These are phyloP conservation scores for Calephelis perditalis DNA, from an alignment of 2,888 invertebrate species.

Conservation along the genomic window DNA sequence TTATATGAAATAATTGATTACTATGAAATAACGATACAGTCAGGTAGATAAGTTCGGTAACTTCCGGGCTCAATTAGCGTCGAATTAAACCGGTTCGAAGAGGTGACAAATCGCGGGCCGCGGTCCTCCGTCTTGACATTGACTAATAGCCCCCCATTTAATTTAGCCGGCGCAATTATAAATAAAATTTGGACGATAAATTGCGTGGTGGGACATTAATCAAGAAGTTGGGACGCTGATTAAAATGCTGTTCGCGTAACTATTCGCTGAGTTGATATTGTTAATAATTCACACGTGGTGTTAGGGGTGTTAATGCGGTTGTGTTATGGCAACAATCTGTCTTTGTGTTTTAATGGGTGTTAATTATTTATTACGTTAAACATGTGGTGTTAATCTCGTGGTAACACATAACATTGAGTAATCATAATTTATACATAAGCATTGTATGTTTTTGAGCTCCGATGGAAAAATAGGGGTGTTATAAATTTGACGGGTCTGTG, in stretches of 20 bases:
- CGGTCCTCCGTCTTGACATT: slow-evolving; percentile 66
- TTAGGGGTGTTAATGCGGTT: slow-evolving; percentile 56
- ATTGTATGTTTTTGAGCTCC: too few species aligned
- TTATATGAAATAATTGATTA: too few species aligned
- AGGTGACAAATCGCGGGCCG: slow-evolving; percentile 73
- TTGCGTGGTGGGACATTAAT: slow-evolving; percentile 73
- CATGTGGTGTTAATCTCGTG: too few species aligned
- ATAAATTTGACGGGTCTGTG: too few species aligned
- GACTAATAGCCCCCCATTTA: slow-evolving; percentile 72
- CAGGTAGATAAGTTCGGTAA: slow-evolving; percentile 47
- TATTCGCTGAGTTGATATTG: slow-evolving; percentile 74
- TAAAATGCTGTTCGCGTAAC: slow-evolving; percentile 76
- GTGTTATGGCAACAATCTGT: slow-evolving; percentile 12
- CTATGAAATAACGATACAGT: slow-evolving; percentile 24
- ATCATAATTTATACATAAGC: too few species aligned
- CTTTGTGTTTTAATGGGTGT: slow-evolving; percentile 1
- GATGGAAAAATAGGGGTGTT: too few species aligned
- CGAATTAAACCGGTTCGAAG: slow-evolving; percentile 63
- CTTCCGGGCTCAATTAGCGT: slow-evolving; percentile 70
- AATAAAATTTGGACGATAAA: slow-evolving; percentile 77
- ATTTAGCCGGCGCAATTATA: slow-evolving; percentile 75
- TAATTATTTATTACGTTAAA: background rate
- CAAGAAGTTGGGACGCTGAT: slow-evolving; percentile 80
- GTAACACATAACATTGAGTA: too few species aligned
- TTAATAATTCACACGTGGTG: slow-evolving; percentile 71